Evolutionary conservation across 2,888 invertebrate species (phyloP), one percentile per base, ranked within the genome.

Genomic region (Eristalis arbustorum): DNA sequence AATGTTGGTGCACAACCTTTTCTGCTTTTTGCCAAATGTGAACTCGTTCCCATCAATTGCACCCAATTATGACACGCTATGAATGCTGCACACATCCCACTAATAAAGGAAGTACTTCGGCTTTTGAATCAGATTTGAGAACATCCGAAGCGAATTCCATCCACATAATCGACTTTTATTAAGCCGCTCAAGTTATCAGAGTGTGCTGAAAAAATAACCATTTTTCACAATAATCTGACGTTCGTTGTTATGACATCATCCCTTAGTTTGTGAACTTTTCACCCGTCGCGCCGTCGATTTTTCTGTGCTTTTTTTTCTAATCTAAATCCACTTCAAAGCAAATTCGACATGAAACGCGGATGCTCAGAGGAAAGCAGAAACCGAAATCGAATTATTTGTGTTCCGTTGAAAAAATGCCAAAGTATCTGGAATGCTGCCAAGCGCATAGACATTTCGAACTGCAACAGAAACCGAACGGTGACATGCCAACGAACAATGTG

Each of bases 401-500:
- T 62, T 31, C 67, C 79, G 71, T 63, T 80, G 84, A 84, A 79
- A 79, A 79, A 80, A 75, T 84, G 84, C 84, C 79, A 79, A 84
- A 79, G 75, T 84, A 75, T 84, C 57, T 84, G 84, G 84, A 79
- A 62, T 2, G 37, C 11, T 80, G 84, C 84, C 84, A 84, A 79
- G 67, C 56, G 62, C 66, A 79, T 67, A 75, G 71, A 67, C 61
- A 62, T 78, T 64, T 57, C 11, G 31, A 56, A 14, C 59, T 73
- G 69, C 34, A 61, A 69, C 57, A 59, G 61, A 64, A 42, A 71
- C 67, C 10, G 40, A 71, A 84, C 56, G 84, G 79, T 79, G 67
- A 84, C 67, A 75, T 67, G 79, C 71, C 69, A 79, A 67, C 57
- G 57, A 79, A 75, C 84, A 79, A 62, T 75, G 84, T 79, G 84